These are phyloP conservation scores for Pachypsylla venusta DNA, from an alignment of 1,140 invertebrate genomes.

Conservation along the genomic window DNA sequence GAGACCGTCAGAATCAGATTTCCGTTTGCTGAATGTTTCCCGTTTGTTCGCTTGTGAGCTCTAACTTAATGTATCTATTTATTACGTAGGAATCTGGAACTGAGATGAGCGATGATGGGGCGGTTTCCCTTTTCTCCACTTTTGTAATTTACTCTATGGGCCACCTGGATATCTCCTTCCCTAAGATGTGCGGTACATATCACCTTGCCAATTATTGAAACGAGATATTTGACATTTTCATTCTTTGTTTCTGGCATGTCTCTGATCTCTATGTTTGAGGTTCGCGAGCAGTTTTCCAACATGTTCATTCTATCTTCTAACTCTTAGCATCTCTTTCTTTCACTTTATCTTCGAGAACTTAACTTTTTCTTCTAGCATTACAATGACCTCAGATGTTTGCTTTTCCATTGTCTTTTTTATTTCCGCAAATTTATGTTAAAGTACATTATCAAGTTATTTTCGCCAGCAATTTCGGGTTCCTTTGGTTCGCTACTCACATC, in stretches of 20 bases:
- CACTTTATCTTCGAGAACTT: background rate
- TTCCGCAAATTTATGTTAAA: background rate
- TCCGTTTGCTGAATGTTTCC: too few species aligned
- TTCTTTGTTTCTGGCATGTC: background rate
- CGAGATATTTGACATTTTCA: background rate
- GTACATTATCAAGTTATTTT: background rate
- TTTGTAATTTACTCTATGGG: background rate
- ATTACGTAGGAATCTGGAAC: background rate
- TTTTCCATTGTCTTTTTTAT: background rate
- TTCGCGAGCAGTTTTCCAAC: background rate
- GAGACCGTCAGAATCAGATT: too few species aligned
- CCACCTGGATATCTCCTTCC: background rate
- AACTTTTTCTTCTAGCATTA: background rate
- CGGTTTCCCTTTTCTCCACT: background rate
- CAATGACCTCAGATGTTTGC: background rate
- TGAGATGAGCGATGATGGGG: background rate
- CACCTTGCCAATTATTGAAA: background rate
- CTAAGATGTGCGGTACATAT: background rate
- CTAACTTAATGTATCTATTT: background rate
- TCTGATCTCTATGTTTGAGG: background rate
- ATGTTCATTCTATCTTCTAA: background rate
- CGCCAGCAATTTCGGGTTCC: background rate
- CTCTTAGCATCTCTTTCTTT: background rate
- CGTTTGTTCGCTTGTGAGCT: too few species aligned
- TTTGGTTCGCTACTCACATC: too few species aligned